These are phyloP conservation scores for Balearica regulorum DNA, from an alignment of 2,797 vertebrate species.

Conservation along the genomic window DNA sequence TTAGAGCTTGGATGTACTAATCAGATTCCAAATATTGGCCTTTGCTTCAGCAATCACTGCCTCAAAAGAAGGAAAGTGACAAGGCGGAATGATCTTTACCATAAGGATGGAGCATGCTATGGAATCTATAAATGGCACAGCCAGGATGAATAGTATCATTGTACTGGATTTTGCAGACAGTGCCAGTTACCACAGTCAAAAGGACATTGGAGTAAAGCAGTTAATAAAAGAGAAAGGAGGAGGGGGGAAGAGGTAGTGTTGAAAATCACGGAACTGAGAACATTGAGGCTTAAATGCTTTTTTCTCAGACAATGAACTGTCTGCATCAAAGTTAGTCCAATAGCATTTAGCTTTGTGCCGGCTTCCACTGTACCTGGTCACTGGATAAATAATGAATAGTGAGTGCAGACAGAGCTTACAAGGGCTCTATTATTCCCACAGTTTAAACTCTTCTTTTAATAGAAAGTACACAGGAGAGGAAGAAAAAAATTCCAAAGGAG, in stretches of 20 bases:
- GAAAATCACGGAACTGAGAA: constrained; percentile 58
- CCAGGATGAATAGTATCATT: constrained; percentile 56
- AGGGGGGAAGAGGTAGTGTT: not conserved
- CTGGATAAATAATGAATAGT: constrained; percentile 54
- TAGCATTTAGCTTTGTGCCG: constrained; percentile 27
- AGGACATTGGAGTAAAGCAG: constrained; percentile 30
- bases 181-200: constrained; percentile 37
- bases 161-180: constrained; percentile 45
- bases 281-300: constrained; percentile 31
- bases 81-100: constrained; percentile 66
- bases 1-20: not conserved
- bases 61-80: constrained; percentile 52
- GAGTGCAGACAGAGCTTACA: constrained; percentile 11
- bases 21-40: constrained; percentile 35
- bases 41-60: constrained; percentile 51
- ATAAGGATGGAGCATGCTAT: constrained; percentile 42
- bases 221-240: constrained; percentile 50
- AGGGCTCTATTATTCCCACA: constrained; percentile 27
- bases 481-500: not conserved
- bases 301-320: constrained; percentile 45
- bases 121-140: constrained; percentile 65
- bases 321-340: constrained; percentile 46
- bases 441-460: constrained; percentile 10
- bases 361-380: constrained; percentile 18
- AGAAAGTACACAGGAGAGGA: constrained; percentile 13